These are phyloP conservation scores for Cremastobaeus sp. DNA, from an alignment of 2,888 invertebrate species.

Conservation along the genomic window DNA sequence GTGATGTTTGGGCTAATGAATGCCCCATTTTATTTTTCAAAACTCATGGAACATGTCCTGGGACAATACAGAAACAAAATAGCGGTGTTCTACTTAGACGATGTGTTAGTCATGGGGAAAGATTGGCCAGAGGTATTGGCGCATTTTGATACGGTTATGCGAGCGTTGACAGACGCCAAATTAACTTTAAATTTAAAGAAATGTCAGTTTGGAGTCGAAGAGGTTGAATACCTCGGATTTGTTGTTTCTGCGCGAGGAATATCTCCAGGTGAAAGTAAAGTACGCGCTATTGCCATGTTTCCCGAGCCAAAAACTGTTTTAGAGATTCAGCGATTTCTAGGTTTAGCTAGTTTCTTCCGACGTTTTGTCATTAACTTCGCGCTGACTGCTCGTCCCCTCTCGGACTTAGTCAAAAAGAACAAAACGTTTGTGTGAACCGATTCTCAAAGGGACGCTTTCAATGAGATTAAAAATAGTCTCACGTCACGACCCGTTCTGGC, in stretches of 20 bases:
- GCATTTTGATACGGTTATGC: neutral
- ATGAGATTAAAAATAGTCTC: neutral
- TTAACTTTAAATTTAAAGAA: constrained; percentile 26
- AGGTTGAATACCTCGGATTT: constrained; percentile 23
- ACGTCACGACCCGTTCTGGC: neutral
- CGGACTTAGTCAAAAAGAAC: neutral
- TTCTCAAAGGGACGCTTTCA: neutral
- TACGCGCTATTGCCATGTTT: constrained; percentile 13
- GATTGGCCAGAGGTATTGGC: constrained; percentile 18
- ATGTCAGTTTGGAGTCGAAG: constrained; percentile 14
- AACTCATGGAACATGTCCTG: constrained; percentile 42
- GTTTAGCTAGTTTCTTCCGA: constrained; percentile 25
- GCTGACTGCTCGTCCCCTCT: neutral
- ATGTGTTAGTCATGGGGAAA: constrained; percentile 12
- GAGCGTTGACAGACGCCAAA: constrained; percentile 11
- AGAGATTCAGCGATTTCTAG: constrained; percentile 51
- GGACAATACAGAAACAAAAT: constrained; percentile 1
- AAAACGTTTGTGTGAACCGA: neutral
- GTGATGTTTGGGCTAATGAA: constrained; percentile 67
- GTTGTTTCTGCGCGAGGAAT: constrained; percentile 9
- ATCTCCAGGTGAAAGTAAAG: constrained; percentile 18
- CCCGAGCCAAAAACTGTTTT: constrained; percentile 38
- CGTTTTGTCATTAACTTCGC: neutral
- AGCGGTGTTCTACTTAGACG: constrained; percentile 26
- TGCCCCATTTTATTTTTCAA: constrained; percentile 64